Evolutionary conservation across 2,888 invertebrate genomes (phyloP), one percentile per base, ranked within the genome.

Genomic region (Glyphotaelius pellucidus): DNA sequence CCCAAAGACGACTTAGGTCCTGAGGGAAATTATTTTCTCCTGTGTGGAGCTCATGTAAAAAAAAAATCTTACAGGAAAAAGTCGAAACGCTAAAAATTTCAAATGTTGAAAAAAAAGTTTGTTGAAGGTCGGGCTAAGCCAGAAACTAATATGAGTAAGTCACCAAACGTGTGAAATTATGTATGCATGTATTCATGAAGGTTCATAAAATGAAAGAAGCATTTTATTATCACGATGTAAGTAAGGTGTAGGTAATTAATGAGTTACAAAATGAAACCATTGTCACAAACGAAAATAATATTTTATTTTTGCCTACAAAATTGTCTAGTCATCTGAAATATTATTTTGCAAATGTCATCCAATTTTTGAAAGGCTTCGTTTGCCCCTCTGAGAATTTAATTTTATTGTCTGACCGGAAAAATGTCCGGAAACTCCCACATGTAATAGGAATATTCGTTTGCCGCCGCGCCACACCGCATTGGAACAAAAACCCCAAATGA

Each of bases 361-460:
- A 42, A 42, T 35, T 86, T 86, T 86, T 86, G 86, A 47, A 86
- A 86, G 47, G 86, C 42, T 31, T 42, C 86, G 42, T 11, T 86
- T 30, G 83, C 83, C 42, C 86, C 86, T 86, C n/a, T 25, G 86
- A 86, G 86, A 86, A 86, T 86, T 86, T 86, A 35, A 38, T 42
- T 86, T 86, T 42, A 86, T 42, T 42, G 86, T 42, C 86, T 86
- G 86, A 86, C 86, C 86, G 42, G 86, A 38, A 86, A 86, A 86
- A 86, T 86, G 35, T n/a, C 47, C 86, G 42, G 86, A 5, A 86
- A 47, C 30, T 86, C 86, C 86, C 86, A 86, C 30, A 86, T 42
- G 86, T 86, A 86, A 86, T 42, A 86, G 47, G 42, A 86, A 86
- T 42, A 38, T 86, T 86, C 86, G 42, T 86, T 86, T 86, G 38